Percentiles rank a stretch among this genome's conserved stretches.
phyloP scores from a whole-genome alignment of 2,888 invertebrate genomes.

The Abscondita cerata region DNA sequence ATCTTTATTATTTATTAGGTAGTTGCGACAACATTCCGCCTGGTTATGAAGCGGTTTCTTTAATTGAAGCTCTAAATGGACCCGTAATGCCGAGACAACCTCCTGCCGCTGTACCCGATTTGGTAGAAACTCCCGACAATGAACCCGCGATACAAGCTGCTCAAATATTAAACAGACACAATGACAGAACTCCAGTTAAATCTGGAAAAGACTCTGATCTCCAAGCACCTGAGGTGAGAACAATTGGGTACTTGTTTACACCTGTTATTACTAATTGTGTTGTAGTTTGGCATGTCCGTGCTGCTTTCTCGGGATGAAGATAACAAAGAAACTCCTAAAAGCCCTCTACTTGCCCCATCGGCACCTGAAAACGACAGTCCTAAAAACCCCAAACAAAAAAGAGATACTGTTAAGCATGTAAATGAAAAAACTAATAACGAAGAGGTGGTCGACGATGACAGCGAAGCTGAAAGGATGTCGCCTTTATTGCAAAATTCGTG shows the following conservation, averaged over 20 bases:
- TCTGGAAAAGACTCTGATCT: conserved; percentile 57
- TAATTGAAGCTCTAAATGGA: conserved; percentile 96
- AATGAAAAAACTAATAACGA: conserved; percentile 64
- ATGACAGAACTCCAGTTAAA: conserved; percentile 60
- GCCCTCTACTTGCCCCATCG: conserved; percentile 52
- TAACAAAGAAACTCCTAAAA: conserved; percentile 54
- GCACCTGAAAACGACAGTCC: conserved; percentile 42
- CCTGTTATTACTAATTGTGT: not conserved
- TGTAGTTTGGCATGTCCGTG: conserved; percentile 74
- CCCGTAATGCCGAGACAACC: conserved; percentile 70
- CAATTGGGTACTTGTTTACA: not conserved
- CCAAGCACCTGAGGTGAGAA: conserved; percentile 62
- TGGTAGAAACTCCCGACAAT: conserved; percentile 67
- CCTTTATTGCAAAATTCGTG: conserved; percentile 66
- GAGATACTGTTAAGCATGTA: conserved; percentile 65
- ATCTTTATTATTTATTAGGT: conserved; percentile 61
- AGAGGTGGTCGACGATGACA: conserved; percentile 72
- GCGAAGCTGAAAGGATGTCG: conserved; percentile 83
- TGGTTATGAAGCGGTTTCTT: conserved; percentile 92
- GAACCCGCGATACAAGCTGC: conserved; percentile 73
- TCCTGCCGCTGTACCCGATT: conserved; percentile 57
- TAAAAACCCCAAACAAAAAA: conserved; percentile 47
- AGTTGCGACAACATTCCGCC: conserved; percentile 86
- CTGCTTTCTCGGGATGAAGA: conserved; percentile 72
- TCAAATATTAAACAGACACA: conserved; percentile 69